Evolutionary conservation across 2,888 invertebrate genomes (phyloP).

Genomic region (Acronicta psi): DNA sequence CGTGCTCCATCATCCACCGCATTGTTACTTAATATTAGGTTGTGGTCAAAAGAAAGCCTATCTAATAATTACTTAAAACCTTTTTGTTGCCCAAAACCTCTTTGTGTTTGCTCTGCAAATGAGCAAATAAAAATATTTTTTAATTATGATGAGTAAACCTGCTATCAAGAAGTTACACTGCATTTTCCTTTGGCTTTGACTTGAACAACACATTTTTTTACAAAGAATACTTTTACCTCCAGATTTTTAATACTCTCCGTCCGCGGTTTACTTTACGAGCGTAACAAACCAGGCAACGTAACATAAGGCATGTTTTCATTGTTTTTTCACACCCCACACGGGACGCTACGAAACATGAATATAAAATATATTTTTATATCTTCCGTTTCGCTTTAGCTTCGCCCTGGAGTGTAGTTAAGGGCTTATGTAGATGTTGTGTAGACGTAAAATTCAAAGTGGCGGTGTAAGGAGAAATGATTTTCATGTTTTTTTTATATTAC

Average conservation of each 20-base stretch:
- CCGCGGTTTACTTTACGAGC: slow-evolving; percentile 40
- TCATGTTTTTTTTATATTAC: not conserved
- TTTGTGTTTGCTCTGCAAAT: no score
- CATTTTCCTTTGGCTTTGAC: not conserved
- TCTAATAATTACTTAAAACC: no score
- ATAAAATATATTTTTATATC: slow-evolving; percentile 56
- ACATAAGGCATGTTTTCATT: slow-evolving; percentile 45
- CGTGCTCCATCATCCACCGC: no score
- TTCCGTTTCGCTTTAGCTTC: slow-evolving; percentile 45
- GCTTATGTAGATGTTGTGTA: slow-evolving; percentile 22
- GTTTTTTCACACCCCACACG: slow-evolving; percentile 48
- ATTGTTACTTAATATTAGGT: no score
- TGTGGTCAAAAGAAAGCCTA: no score
- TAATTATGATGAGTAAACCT: no score
- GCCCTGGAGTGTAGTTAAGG: slow-evolving; percentile 46
- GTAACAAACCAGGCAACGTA: slow-evolving; percentile 25
- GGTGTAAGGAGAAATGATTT: slow-evolving; percentile 4
- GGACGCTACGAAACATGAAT: slow-evolving; percentile 46
- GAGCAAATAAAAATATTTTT: no score
- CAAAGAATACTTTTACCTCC: not conserved
- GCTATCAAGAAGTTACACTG: no score
- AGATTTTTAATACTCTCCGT: slow-evolving; percentile 15
- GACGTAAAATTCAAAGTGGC: slow-evolving; percentile 8
- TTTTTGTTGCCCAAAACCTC: no score
- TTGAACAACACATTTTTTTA: not conserved